These are phyloP conservation scores for Doryteuthis pealeii DNA, from an alignment of 1,140 invertebrate species.

Conservation along the genomic window DNA sequence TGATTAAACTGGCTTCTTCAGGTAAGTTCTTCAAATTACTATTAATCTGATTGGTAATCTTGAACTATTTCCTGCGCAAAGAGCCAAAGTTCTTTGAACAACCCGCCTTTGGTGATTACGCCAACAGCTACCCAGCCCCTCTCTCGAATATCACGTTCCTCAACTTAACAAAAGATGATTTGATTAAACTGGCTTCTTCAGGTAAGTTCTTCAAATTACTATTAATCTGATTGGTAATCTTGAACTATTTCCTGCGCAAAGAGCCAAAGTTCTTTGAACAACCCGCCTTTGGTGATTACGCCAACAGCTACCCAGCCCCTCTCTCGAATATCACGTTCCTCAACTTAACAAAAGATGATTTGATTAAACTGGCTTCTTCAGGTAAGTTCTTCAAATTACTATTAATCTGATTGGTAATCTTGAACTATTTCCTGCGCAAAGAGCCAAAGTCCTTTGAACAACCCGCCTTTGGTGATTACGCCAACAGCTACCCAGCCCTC, in stretches of 20 bases:
- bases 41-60: neutral
- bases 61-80: slow-evolving; percentile 46
- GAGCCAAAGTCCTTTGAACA: slow-evolving; percentile 28
- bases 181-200: slow-evolving; percentile 45
- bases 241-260: slow-evolving; percentile 46
- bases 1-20: slow-evolving; percentile 45
- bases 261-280: slow-evolving; percentile 28
- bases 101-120: slow-evolving; percentile 49
- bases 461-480: slow-evolving; percentile 49
- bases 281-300: slow-evolving; percentile 49
- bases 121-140: slow-evolving; percentile 48
- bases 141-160: slow-evolving; percentile 44
- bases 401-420: neutral
- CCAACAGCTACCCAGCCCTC: slow-evolving; percentile 48
- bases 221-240: neutral
- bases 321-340: slow-evolving; percentile 44
- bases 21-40: neutral
- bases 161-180: slow-evolving; percentile 36
- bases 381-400: neutral
- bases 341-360: slow-evolving; percentile 36
- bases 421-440: slow-evolving; percentile 46
- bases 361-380: slow-evolving; percentile 45
- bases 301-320: slow-evolving; percentile 48
- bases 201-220: neutral
- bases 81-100: slow-evolving; percentile 28